Conservation (phyloP, 2,797 vertebrate species). For the Peromyscus attwateri region DNA sequence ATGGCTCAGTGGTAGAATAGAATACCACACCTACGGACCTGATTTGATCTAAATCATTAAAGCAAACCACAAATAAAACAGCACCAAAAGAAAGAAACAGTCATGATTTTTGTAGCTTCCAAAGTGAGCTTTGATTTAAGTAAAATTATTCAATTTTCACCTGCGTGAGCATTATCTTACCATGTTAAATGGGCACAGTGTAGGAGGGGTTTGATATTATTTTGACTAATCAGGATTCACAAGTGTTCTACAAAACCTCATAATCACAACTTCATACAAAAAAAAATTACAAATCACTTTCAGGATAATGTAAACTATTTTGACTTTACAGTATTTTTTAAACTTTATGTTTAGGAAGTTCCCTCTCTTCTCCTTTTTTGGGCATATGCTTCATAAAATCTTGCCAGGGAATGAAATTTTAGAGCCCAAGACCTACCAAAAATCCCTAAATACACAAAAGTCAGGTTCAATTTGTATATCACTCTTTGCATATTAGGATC, state of each 20-base stretch:
- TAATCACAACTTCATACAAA: neutral
- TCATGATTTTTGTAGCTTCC: neutral
- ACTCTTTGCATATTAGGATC: slow-evolving; percentile 21
- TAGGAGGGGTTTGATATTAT: neutral
- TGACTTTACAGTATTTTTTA: neutral
- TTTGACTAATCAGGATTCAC: neutral
- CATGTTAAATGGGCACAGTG: neutral
- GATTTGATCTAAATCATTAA: neutral
- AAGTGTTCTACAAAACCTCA: neutral
- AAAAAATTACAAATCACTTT: neutral
- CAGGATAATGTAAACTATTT: neutral
- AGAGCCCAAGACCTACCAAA: slow-evolving; percentile 32
- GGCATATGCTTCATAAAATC: slow-evolving; percentile 16
- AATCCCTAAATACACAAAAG: slow-evolving; percentile 29
- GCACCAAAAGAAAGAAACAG: neutral
- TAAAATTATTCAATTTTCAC: neutral
- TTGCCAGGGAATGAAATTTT: slow-evolving; percentile 17
- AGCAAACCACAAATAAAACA: neutral
- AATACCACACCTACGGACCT: neutral
- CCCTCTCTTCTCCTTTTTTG: neutral
- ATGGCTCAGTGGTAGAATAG: neutral
- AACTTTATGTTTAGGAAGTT: neutral
- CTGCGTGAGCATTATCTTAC: neutral
- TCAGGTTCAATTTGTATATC: slow-evolving; percentile 51
- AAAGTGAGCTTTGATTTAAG: neutral